Conservation (phyloP, 2,797 vertebrate genomes). For the Margarornis squamiger region DNA sequence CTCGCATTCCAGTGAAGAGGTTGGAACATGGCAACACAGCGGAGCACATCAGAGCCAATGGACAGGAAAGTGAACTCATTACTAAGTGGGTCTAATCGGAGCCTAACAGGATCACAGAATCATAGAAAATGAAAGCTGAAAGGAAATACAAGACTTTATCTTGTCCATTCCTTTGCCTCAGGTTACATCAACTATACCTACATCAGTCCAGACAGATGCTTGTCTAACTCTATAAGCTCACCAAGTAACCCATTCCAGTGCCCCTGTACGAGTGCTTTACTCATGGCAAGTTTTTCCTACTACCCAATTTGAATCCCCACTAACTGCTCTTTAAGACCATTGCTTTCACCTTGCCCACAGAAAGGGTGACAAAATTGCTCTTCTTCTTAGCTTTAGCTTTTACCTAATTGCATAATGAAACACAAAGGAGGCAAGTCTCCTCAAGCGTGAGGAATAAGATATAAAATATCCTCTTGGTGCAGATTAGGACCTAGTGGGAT, state of each 20-base stretch:
- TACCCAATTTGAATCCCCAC: background rate
- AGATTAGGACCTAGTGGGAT: background rate
- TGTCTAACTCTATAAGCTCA: slow-evolving; percentile 55
- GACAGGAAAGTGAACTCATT: slow-evolving; percentile 33
- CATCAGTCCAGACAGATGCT: slow-evolving; percentile 30
- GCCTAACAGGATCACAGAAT: slow-evolving; percentile 37
- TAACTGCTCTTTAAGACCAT: background rate
- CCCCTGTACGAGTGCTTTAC: background rate
- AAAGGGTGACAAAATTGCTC: background rate
- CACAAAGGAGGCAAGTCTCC: background rate
- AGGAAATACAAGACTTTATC: slow-evolving; percentile 44
- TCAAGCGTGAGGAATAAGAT: background rate
- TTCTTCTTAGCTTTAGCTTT: background rate
- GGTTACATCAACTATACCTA: slow-evolving; percentile 37
- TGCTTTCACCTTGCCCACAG: background rate
- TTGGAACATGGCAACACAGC: background rate
- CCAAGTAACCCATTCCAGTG: background rate
- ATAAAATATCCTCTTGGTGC: background rate
- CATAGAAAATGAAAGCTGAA: slow-evolving; percentile 55
- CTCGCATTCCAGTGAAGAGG: background rate
- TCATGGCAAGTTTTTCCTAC: background rate
- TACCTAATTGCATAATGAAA: background rate
- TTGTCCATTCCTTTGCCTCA: slow-evolving; percentile 38
- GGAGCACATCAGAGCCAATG: background rate
- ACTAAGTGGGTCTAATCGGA: slow-evolving; percentile 13